These are phyloP conservation scores for Paracyclopina nana DNA, from an alignment of 1,140 invertebrate species.

Conservation along the genomic window DNA sequence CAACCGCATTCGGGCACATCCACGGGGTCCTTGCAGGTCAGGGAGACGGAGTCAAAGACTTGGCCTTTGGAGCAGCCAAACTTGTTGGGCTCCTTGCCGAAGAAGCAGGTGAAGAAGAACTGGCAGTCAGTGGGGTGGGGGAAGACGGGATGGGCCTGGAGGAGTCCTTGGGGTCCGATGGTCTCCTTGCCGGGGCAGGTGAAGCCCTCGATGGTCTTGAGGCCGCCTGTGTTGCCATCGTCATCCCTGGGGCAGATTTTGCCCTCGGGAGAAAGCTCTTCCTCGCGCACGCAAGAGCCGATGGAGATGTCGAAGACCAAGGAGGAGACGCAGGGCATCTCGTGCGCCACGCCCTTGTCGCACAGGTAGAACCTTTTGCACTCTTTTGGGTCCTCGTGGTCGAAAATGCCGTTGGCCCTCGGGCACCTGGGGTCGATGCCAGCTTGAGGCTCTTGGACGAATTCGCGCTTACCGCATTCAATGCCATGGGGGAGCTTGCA, in stretches of 20 bases:
- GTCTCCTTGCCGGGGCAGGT: slow-evolving; percentile 37
- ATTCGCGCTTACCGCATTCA: slow-evolving; percentile 47
- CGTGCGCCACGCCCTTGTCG: slow-evolving; percentile 54
- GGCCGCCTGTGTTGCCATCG: not conserved
- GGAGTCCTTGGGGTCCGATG: slow-evolving; percentile 43
- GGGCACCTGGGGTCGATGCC: slow-evolving; percentile 34
- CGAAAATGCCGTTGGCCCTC: slow-evolving; percentile 55
- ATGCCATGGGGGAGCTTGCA: slow-evolving; percentile 60
- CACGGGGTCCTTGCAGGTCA: slow-evolving; percentile 62
- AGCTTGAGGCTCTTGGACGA: slow-evolving; percentile 29
- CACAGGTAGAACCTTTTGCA: slow-evolving; percentile 70
- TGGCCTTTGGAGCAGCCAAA: slow-evolving; percentile 60
- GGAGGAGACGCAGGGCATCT: slow-evolving; percentile 58
- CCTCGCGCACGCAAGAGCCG: slow-evolving; percentile 14
- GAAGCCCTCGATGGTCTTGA: slow-evolving; percentile 33
- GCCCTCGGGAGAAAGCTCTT: slow-evolving; percentile 9
- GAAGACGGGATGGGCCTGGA: slow-evolving; percentile 63
- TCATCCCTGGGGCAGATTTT: slow-evolving; percentile 3
- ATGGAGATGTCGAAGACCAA: slow-evolving; percentile 40
- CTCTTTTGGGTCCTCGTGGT: slow-evolving; percentile 48
- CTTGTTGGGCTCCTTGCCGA: slow-evolving; percentile 59
- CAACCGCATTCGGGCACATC: slow-evolving; percentile 45
- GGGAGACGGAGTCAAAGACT: slow-evolving; percentile 59
- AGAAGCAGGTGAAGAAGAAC: slow-evolving; percentile 70
- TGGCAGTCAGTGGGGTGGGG: slow-evolving; percentile 65